phyloP scores from a whole-genome alignment of 2,113 vertebrate genomes.

The Caranx melampygus region DNA sequence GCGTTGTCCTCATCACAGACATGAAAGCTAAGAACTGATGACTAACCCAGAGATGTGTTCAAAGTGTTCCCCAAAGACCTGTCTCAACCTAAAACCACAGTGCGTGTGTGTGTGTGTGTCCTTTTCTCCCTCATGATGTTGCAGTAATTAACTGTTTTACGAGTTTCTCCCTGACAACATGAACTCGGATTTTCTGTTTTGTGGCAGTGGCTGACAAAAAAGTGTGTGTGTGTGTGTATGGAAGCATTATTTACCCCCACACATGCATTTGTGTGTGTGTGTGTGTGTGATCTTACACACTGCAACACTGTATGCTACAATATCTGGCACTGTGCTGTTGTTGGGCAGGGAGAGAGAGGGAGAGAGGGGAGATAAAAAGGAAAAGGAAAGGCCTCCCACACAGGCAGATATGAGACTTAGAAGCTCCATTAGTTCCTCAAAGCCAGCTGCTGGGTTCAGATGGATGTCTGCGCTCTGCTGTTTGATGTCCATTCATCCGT shows the following conservation, averaged over 20 bases:
- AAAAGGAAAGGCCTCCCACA: slow-evolving; percentile 73
- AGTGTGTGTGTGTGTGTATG: slow-evolving; percentile 19
- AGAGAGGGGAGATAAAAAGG: slow-evolving; percentile 62
- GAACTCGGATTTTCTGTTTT: slow-evolving; percentile 7
- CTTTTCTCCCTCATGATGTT: background rate
- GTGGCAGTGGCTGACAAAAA: slow-evolving; percentile 21
- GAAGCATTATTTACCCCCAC: background rate
- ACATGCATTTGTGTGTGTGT: background rate
- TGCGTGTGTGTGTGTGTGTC: slow-evolving; percentile 20
- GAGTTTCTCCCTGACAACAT: slow-evolving; percentile 19
- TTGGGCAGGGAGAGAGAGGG: slow-evolving; percentile 5
- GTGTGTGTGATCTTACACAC: slow-evolving; percentile 62
- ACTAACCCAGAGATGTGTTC: slow-evolving; percentile 41
- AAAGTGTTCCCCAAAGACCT: slow-evolving; percentile 44
- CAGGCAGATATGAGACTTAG: slow-evolving; percentile 70
- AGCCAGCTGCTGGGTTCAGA: slow-evolving; percentile 74
- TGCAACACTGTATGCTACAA: slow-evolving; percentile 32
- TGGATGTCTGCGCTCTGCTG: slow-evolving; percentile 60
- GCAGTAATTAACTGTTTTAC: slow-evolving; percentile 31
- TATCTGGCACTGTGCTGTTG: slow-evolving; percentile 55
- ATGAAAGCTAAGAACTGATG: slow-evolving; percentile 58
- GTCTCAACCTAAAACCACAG: slow-evolving; percentile 38
- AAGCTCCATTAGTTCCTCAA: slow-evolving; percentile 74
- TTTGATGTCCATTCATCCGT: slow-evolving; percentile 75
- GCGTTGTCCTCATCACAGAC: slow-evolving; percentile 37